Percentiles rank a stretch among this genome's conserved stretches.
Conservation (phyloP, 2,888 invertebrate genomes). For the Aproaerema taeniolella region DNA sequence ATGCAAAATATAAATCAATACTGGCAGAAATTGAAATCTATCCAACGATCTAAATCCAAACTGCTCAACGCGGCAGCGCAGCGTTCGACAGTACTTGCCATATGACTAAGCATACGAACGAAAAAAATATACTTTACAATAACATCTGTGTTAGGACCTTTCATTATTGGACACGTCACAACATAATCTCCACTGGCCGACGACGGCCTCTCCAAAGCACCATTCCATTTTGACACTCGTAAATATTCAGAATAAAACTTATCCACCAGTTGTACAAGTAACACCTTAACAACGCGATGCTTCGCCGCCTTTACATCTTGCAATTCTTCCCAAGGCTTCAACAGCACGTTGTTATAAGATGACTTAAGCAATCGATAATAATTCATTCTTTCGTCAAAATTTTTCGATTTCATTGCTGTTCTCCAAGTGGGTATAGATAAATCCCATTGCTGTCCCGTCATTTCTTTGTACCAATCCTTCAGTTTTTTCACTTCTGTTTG, state of each 20-base stretch:
- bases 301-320: constrained; percentile 45
- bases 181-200: background rate
- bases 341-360: constrained; percentile 38
- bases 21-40: constrained; percentile 59
- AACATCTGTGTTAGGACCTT: constrained; percentile 19
- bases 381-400: constrained; percentile 55
- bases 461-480: constrained; percentile 44
- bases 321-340: constrained; percentile 58
- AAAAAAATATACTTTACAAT: constrained; percentile 44
- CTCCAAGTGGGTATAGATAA: constrained; percentile 56
- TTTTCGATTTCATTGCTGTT: constrained; percentile 46
- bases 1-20: background rate
- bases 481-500: constrained; percentile 58
- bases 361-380: constrained; percentile 43
- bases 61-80: constrained; percentile 58
- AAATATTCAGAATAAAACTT: constrained; percentile 44
- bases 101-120: constrained; percentile 43
- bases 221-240: constrained; percentile 25
- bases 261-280: constrained; percentile 46
- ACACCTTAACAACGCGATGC: constrained; percentile 37
- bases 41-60: constrained; percentile 59
- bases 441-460: constrained; percentile 47
- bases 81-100: constrained; percentile 42
- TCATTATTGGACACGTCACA: background rate
- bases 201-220: background rate